Base-by-base conservation (phyloP, 2,888 invertebrate species). In the Smittia sp. region DNA sequence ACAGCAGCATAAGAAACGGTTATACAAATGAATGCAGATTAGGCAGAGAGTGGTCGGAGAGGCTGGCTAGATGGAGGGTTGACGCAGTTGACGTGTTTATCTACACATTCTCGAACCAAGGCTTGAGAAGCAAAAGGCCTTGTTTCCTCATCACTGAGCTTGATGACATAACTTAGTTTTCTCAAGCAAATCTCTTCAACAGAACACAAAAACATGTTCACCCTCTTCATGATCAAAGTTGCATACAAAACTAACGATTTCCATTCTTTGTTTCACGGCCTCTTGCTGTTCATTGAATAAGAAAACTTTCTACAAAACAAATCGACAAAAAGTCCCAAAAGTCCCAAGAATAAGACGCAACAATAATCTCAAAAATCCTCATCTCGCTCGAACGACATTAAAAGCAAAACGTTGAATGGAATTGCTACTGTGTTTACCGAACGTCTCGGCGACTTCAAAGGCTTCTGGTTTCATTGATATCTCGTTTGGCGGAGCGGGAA, bases 391-490 rank as follows among this genome's bases (percentile, higher is more conserved):
- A 46, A 46, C 18, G 18, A 58, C n/a, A 22, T 58, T 58, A 58
- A 58, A 46, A 46, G 2, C 25, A 63, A 63, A 63, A 63, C 24
- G 15, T 39, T 67, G 67, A 67, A 67, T 67, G 67, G 39, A 67
- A 39, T 67, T 67, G 67, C 67, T 67, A 67, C 67, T 67, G 67
- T 63, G 24, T 67, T 67, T 67, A 24, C 32, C 15, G 20, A 15
- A 32, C 13, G 32, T 18, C 66, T 20, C 67, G 67, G 38, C 41
- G 38, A 18, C 18, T 39, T 22, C 15, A 67, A 20, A 27, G 18
- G 27, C 38, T 67, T 27, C n/a, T 15, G 24, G 63, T 11, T 67
- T 38, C 38, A 67, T 38, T 67, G 67, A 67, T 63, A 63, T 27
- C 63, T 63, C n/a, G 13, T 25, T 58, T 58, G 58, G 11, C 9